Evolutionary conservation across 2,888 invertebrate species (phyloP).

Genomic region (Erannis defoliaria): DNA sequence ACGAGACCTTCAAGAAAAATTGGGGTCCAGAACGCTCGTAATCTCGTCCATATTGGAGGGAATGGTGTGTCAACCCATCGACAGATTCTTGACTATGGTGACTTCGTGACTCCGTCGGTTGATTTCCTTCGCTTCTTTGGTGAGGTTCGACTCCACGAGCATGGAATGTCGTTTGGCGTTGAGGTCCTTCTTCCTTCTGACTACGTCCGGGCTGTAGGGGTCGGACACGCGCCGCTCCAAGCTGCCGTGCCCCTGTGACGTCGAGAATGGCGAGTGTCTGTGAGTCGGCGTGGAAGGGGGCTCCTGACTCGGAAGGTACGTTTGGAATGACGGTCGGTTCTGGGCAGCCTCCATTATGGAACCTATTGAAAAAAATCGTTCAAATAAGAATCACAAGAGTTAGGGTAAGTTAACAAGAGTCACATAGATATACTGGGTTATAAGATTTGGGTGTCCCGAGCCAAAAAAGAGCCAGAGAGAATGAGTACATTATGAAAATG

Average conservation of each 20-base stretch:
- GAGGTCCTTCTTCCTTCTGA: slow-evolving; percentile 74
- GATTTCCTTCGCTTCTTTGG: slow-evolving; percentile 72
- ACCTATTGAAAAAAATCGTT: slow-evolving; percentile 60
- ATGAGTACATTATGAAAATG: too few relatives aligned
- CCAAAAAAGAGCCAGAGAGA: not conserved
- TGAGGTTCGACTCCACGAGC: slow-evolving; percentile 75
- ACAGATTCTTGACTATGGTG: slow-evolving; percentile 74
- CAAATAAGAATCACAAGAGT: too few relatives aligned
- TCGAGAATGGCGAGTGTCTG: slow-evolving; percentile 68
- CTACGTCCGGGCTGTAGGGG: slow-evolving; percentile 75
- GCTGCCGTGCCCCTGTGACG: slow-evolving; percentile 53
- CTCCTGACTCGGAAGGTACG: slow-evolving; percentile 75
- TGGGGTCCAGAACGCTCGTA: slow-evolving; percentile 26
- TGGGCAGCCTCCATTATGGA: slow-evolving; percentile 91
- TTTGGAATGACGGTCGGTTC: slow-evolving; percentile 85
- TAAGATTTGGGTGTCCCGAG: not conserved
- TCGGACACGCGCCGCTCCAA: slow-evolving; percentile 76
- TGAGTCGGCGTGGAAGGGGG: slow-evolving; percentile 62
- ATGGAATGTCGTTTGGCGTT: slow-evolving; percentile 78
- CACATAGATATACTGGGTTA: slow-evolving; percentile 13
- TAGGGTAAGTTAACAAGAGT: too few relatives aligned
- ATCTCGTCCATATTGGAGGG: slow-evolving; percentile 42
- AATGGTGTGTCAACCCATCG: slow-evolving; percentile 75
- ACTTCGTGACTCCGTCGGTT: slow-evolving; percentile 78
- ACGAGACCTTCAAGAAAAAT: slow-evolving; percentile 5